Base-by-base conservation (phyloP, 2,113 vertebrate genomes). In the Sceloporus undulatus region DNA sequence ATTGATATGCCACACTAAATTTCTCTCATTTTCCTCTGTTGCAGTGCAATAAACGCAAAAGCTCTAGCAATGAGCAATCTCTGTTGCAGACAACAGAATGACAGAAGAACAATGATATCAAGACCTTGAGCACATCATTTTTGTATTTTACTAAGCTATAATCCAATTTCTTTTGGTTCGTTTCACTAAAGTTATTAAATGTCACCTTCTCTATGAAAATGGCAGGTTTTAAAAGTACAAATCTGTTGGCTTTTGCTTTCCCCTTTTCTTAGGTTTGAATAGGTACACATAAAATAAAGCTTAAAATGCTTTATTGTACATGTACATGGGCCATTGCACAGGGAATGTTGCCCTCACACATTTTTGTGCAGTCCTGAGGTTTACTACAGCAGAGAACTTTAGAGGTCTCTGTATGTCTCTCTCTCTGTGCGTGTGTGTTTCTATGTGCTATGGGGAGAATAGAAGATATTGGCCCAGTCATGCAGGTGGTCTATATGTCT, bases 141-240 rank as follows among this genome's bases (percentile, higher is more conserved):
- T 86, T 88, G 9, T 86, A 92, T 89, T 91, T 93, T 91, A 76
- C 42, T 90, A 88, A 94, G 56, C 42, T 89, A 34, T 68, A 89
- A 92, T 34, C 38, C 48, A 88, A 76, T 91, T 89, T 42, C 59
- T 80, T 25, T 82, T 90, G 76, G 86, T 62, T 94, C 88, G 94
- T 91, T 93, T 94, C 79, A 91, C 68, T 54, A 23, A 87, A 91
- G 71, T 85, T 92, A 93, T 90, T 94, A 93, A 93, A 95, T 90
- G 48, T 79, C 88, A 92, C 85, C 62, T 91, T 42, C 79, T 77
- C 59, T 75, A 84, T 27, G 73, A 89, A 66, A 78, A 90, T 68
- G 34, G n/a, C 23, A 85, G 74, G 5, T 29, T 89, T 92, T 92
- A 89, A 88, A 91, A 85, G n/a, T 52, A 88, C 90, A 89, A 91